Percentiles rank a stretch among this genome's conserved stretches.
These are phyloP conservation scores for Ramphastos sulfuratus DNA, from an alignment of 2,113 vertebrate species.

Conservation along the genomic window DNA sequence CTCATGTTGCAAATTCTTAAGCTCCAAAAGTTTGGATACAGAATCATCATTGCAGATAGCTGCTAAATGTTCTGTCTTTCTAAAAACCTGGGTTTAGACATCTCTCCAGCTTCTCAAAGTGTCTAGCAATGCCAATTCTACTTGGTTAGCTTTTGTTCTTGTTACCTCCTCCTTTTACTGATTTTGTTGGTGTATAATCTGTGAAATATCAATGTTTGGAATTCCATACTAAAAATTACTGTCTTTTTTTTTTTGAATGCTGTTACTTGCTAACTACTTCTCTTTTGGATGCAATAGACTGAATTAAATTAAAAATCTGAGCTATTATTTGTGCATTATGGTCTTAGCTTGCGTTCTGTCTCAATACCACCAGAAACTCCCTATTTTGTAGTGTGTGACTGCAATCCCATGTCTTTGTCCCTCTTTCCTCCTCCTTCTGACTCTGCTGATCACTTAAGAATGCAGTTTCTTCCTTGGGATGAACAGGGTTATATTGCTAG, in stretches of 20 bases:
- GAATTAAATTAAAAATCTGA: background rate
- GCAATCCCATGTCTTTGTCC: background rate
- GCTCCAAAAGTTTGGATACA: background rate
- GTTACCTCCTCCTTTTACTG: background rate
- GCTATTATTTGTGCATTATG: fast-evolving
- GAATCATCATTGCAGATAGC: background rate
- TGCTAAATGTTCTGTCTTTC: background rate
- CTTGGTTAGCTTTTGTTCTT: background rate
- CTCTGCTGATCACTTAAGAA: background rate
- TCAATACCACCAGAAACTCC: background rate
- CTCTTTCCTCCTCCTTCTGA: background rate
- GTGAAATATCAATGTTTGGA: background rate
- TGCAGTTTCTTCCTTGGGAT: background rate
- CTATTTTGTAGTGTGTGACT: background rate
- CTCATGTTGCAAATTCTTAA: background rate
- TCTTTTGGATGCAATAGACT: background rate
- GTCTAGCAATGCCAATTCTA: background rate
- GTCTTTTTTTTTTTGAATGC: background rate
- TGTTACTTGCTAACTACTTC: background rate
- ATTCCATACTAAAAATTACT: background rate
- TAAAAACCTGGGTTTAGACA: background rate
- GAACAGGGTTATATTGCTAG: background rate
- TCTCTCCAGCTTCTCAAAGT: background rate
- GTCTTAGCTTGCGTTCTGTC: background rate
- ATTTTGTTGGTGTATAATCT: background rate